Base-by-base conservation (phyloP, 2,888 invertebrate genomes). In the Oligia latruncula region DNA sequence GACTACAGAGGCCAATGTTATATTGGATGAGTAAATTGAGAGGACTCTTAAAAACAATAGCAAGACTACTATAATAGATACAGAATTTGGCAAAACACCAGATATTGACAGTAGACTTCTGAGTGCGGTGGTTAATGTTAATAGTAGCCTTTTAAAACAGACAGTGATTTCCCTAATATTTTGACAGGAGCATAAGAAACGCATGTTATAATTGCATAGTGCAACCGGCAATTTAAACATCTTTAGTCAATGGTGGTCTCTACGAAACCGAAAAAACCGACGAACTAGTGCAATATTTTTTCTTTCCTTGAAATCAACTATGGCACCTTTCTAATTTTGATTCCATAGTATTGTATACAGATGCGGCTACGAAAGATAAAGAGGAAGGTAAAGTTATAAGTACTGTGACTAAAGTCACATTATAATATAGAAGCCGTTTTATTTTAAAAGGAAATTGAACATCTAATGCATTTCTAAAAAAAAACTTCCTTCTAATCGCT, bases 141-240 rank as follows among this genome's bases (percentile, higher is more conserved):
- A 78, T 83, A 46, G 11, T 66, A 17, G 17, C 35, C 17, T 74
- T 66, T 70, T 71, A 66, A 71, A 77, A 70, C n/a, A 11, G 17
- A 40, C 17, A 43, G 49, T 68, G 80, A 68, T 64, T 68, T 68
- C 78, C 67, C 43, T 70, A 95, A 95, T 95, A 95, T 96, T 96
- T 92, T 96, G 96, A 96, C 95, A 94, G 91, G 86, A 89, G 89
- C 91, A 91, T 93, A 92, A 90, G 89, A 87, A 92, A 93, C 90
- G 92, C 93, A 93, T 93, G 93, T 76, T 91, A 93, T 95, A 96
- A 96, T 96, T 93, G 95, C 88, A 94, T 92, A 88, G 84, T 78
- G 77, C 71, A 77, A 81, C 82, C 83, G 87, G 90, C 86, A 87
- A 92, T 83, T 74, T 91, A 91, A 91, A 92, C 92, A 88, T 90